Evolutionary conservation across 23 tunicate species (phyloP).

Genomic region (Phallusia fumigata): DNA sequence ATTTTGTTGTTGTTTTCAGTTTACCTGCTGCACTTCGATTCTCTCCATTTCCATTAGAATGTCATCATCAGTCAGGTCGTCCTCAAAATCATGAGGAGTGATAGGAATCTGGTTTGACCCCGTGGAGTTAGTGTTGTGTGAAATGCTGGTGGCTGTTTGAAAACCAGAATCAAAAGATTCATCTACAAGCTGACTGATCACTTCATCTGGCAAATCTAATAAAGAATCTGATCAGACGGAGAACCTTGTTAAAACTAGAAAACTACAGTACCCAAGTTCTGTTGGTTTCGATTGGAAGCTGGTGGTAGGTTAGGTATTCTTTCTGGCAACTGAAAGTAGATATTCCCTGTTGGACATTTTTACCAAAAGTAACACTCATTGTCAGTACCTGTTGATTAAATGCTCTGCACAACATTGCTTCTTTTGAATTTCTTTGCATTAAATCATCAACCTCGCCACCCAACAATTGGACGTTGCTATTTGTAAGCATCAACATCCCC

Average conservation of each 20-base stretch:
- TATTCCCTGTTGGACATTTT: too few species aligned
- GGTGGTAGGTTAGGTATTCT: too few species aligned
- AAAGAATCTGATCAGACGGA: not conserved
- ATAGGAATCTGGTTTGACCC: not conserved
- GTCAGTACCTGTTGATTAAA: constrained; percentile 23
- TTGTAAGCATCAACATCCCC: constrained; percentile 57
- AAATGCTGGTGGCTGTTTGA: not conserved
- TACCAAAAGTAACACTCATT: not conserved
- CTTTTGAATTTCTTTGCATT: constrained; percentile 18
- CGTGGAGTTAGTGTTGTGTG: not conserved
- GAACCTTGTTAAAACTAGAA: not conserved
- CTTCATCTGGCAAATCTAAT: constrained; percentile 36
- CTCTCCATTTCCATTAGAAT: constrained; percentile 44
- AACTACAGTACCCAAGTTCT: too few species aligned
- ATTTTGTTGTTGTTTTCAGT: too few species aligned
- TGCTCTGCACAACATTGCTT: constrained; percentile 47
- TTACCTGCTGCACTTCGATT: constrained; percentile 20
- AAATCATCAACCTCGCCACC: constrained; percentile 89
- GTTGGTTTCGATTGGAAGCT: too few species aligned
- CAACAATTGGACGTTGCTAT: constrained; percentile 45
- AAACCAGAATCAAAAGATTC: constrained; percentile 11
- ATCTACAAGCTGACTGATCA: constrained; percentile 41
- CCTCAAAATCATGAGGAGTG: not conserved
- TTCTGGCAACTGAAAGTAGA: too few species aligned
- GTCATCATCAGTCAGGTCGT: constrained; percentile 32